Conservation (phyloP, 2,888 invertebrate species). For the Phengaris alcon region DNA sequence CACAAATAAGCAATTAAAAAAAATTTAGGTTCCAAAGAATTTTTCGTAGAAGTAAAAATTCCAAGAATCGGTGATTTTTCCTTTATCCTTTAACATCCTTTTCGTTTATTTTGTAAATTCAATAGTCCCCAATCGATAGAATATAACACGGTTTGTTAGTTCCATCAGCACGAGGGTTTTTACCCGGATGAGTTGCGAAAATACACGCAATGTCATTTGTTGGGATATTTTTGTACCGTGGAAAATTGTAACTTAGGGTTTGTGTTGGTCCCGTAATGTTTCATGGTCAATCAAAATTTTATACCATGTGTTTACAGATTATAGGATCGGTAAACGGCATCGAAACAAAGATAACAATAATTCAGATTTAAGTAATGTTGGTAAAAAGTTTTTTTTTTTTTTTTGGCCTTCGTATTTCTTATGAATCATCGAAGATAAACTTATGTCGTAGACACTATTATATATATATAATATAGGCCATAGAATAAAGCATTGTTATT, state of each 20-base stretch:
- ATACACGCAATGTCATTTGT: conserved; percentile 64
- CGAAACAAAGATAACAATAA: neutral
- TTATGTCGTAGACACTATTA: too few relatives aligned
- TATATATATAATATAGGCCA: too few relatives aligned
- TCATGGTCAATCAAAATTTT: conserved; percentile 19
- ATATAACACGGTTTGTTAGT: conserved; percentile 74
- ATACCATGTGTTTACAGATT: neutral
- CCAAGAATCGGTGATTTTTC: neutral
- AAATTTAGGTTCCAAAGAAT: neutral
- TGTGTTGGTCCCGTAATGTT: conserved; percentile 2
- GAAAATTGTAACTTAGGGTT: conserved; percentile 24
- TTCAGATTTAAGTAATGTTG: neutral
- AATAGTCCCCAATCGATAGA: conserved; percentile 70
- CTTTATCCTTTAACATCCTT: conserved; percentile 20
- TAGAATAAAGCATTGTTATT: too few relatives aligned
- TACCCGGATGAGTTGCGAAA: conserved; percentile 55
- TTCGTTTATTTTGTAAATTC: conserved; percentile 53
- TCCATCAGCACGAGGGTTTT: conserved; percentile 48
- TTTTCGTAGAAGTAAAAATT: neutral
- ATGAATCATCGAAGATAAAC: too few relatives aligned
- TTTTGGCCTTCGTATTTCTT: too few relatives aligned
- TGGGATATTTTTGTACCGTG: conserved; percentile 43
- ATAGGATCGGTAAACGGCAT: neutral
- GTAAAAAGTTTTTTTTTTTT: neutral
- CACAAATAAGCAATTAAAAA: too few relatives aligned